These are phyloP conservation scores for Eupithecia inturbata DNA, from an alignment of 2,888 invertebrate genomes.

Conservation along the genomic window DNA sequence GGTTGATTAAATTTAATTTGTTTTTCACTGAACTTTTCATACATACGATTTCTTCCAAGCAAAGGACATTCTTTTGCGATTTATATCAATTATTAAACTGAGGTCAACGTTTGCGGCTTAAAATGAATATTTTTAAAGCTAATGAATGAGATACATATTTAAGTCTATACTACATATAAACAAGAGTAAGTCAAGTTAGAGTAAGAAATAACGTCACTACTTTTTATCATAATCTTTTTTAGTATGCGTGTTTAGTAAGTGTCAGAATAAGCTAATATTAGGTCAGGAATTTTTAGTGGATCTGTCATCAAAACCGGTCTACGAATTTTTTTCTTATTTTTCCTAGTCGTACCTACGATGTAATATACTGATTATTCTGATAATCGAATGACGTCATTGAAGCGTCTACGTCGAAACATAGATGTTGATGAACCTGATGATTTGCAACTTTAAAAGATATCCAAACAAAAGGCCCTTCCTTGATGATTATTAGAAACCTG, in stretches of 20 bases:
- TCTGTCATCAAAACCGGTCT: too few species aligned
- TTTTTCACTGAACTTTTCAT: slow-evolving; percentile 13
- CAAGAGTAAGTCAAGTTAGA: too few species aligned
- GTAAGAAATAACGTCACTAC: not conserved
- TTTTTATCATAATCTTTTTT: not conserved
- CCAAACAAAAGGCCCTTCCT: slow-evolving; percentile 54
- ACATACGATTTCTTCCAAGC: too few species aligned
- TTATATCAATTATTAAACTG: too few species aligned
- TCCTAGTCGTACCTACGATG: too few species aligned
- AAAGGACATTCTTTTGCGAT: too few species aligned
- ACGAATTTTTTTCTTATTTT: too few species aligned
- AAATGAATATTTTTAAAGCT: not conserved
- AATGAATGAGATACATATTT: not conserved
- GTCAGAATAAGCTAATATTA: too few species aligned
- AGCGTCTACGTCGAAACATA: slow-evolving; percentile 57
- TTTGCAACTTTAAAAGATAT: slow-evolving; percentile 61
- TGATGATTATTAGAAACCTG: not conserved
- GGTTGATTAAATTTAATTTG: slow-evolving; percentile 23
- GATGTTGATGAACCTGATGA: slow-evolving; percentile 76
- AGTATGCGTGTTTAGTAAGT: not conserved
- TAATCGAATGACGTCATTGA: not conserved
- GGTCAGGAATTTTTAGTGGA: too few species aligned
- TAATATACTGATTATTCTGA: not conserved
- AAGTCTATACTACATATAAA: too few species aligned
- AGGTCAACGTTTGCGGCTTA: not conserved